phyloP scores from a whole-genome alignment of 1,140 invertebrate genomes.

The Chrysomallon squamiferum region DNA sequence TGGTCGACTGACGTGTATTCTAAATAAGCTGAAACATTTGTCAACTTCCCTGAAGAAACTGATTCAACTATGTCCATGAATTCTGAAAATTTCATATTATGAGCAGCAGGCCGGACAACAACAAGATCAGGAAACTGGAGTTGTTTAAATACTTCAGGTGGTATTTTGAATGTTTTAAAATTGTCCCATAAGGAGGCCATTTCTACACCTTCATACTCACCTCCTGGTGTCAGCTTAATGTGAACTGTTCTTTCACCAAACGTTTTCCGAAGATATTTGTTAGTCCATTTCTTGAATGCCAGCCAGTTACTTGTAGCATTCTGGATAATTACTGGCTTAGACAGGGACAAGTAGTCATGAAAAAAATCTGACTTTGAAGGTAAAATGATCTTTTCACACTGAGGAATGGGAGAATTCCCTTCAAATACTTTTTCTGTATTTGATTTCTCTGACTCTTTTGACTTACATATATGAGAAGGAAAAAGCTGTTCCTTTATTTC shows the following conservation, averaged over 20 bases:
- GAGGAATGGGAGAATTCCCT: conserved; percentile 15
- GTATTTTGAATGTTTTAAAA: conserved; percentile 43
- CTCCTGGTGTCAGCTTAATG: conserved; percentile 53
- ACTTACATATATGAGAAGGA: not conserved
- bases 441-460: not conserved
- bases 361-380: conserved; percentile 44
- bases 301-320: conserved; percentile 43
- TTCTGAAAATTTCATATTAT: conserved; percentile 51
- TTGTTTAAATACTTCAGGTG: conserved; percentile 33
- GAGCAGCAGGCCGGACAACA: conserved; percentile 52
- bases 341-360: conserved; percentile 48
- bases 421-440: not conserved
- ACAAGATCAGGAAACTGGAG: conserved; percentile 54
- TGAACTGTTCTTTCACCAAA: conserved; percentile 48
- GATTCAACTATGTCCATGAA: conserved; percentile 50
- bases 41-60: conserved; percentile 30
- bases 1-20: conserved; percentile 56
- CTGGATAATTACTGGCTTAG: conserved; percentile 55
- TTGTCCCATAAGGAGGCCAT: conserved; percentile 42
- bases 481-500: conserved; percentile 2
- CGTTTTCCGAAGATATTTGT: conserved; percentile 38
- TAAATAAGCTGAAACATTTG: conserved; percentile 55
- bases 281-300: conserved; percentile 54
- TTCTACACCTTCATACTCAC: conserved; percentile 60
- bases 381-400: conserved; percentile 44